phyloP scores from a whole-genome alignment of 2,797 vertebrate genomes.

The Tadarida brasiliensis region DNA sequence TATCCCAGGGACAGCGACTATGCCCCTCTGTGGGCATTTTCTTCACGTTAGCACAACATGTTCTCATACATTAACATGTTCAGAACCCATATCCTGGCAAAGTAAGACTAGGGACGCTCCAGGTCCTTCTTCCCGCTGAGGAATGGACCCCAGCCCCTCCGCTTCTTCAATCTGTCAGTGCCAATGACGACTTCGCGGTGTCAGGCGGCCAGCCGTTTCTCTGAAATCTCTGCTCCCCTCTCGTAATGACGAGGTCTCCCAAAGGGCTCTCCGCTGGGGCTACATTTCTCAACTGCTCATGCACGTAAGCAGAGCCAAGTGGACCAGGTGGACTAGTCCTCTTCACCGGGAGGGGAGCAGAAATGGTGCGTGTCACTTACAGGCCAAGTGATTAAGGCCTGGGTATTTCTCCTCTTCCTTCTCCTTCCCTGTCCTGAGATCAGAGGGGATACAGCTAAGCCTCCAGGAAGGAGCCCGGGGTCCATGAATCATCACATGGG shows the following conservation, averaged over 20 bases:
- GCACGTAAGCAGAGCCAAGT: too few species aligned
- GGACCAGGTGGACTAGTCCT: too few species aligned
- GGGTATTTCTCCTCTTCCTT: background rate
- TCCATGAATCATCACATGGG: background rate
- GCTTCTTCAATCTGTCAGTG: background rate
- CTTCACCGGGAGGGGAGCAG: background rate
- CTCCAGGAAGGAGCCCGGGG: background rate
- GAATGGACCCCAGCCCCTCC: background rate
- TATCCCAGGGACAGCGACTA: background rate
- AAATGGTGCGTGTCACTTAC: background rate
- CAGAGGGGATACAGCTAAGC: background rate
- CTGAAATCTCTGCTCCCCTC: background rate
- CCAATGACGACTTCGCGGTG: rapidly evolving
- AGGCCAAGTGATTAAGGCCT: background rate
- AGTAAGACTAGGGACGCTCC: background rate
- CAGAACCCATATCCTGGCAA: background rate
- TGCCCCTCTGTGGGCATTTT: background rate
- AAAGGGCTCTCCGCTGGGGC: background rate
- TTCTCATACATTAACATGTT: background rate
- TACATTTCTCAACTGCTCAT: background rate
- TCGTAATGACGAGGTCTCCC: background rate
- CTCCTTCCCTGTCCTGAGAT: background rate
- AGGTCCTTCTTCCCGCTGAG: rapidly evolving
- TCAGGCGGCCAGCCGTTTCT: background rate
- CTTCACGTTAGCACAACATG: background rate